A percentile compares a stretch with the other conserved stretches of the same genome.
Evolutionary conservation across 2,113 vertebrate genomes (phyloP).

Genomic region (Phasianus colchicus): DNA sequence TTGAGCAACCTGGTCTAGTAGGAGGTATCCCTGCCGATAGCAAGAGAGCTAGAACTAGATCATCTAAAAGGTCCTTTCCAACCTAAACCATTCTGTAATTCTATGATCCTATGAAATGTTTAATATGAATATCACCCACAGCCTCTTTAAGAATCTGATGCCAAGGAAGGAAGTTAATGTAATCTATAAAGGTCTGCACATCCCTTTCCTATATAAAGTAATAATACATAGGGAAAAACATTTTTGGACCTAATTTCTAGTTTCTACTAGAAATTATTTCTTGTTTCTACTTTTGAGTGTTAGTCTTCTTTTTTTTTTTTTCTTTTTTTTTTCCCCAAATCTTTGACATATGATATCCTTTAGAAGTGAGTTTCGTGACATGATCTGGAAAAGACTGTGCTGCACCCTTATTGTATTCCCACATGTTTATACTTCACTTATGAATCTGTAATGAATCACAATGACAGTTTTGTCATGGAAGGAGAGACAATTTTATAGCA

Average conservation of each 20-base stretch:
- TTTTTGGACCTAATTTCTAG: not conserved
- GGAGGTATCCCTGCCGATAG: too few species aligned
- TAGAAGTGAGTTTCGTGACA: slow-evolving; percentile 6
- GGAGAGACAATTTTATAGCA: not conserved
- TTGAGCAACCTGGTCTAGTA: too few species aligned
- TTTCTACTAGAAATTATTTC: not conserved
- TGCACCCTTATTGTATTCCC: slow-evolving; percentile 12
- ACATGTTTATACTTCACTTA: not conserved
- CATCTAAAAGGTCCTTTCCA: too few species aligned
- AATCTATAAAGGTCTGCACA: not conserved
- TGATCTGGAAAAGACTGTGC: not conserved
- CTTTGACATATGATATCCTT: not conserved
- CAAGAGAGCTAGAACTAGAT: too few species aligned
- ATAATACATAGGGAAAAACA: not conserved
- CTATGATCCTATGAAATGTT: not conserved
- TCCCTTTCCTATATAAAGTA: not conserved
- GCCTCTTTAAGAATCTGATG: not conserved
- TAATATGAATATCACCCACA: not conserved
- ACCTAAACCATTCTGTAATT: too few species aligned
- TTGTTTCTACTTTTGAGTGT: not conserved
- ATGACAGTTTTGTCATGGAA: not conserved
- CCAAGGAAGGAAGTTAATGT: not conserved
- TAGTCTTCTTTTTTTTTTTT: too few species aligned
- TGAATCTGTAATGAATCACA: not conserved
- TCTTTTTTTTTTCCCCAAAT: too few species aligned